A percentile compares a stretch with the other conserved stretches of the same genome.
Evolutionary conservation across 2,888 invertebrate species (phyloP).

Genomic region (Tanaodytes sp.): DNA sequence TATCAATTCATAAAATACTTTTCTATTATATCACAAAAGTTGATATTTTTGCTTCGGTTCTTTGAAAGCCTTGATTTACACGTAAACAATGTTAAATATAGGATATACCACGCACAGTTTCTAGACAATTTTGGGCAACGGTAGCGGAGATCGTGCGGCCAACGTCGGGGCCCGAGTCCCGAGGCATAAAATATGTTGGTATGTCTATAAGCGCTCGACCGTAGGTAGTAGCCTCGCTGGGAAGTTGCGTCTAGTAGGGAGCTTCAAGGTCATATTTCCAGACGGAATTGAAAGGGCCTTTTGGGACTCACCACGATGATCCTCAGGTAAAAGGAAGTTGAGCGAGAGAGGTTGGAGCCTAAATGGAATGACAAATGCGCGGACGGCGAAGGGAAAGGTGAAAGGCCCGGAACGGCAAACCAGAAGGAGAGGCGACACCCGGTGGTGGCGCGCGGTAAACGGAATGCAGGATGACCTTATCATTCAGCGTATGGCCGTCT

Average conservation of each 20-base stretch:
- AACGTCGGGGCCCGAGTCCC: too few species aligned
- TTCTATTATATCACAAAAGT: too few species aligned
- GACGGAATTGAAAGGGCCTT: slow-evolving; percentile 49
- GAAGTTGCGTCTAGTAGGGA: slow-evolving; percentile 41
- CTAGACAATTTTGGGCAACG: too few species aligned
- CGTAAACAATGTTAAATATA: too few species aligned
- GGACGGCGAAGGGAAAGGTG: slow-evolving; percentile 52
- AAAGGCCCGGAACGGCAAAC: slow-evolving; percentile 43
- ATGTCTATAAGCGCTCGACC: too few species aligned
- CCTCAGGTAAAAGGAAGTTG: slow-evolving; percentile 68
- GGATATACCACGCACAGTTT: too few species aligned
- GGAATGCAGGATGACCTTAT: slow-evolving; percentile 50
- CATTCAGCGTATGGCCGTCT: slow-evolving; percentile 36
- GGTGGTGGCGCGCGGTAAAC: slow-evolving; percentile 31
- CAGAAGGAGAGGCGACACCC: slow-evolving; percentile 23
- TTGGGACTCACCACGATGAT: slow-evolving; percentile 49
- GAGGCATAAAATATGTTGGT: too few species aligned
- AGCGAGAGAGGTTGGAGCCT: slow-evolving; percentile 59
- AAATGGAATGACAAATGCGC: slow-evolving; percentile 70
- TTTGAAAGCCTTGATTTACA: too few species aligned
- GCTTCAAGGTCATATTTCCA: slow-evolving; percentile 50
- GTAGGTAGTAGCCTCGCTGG: slow-evolving; percentile 9
- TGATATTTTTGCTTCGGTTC: too few species aligned
- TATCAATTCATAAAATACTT: too few species aligned
- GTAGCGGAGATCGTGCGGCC: too few species aligned